phyloP scores from a whole-genome alignment of 2,888 invertebrate genomes.

The Limnephilus lunatus region DNA sequence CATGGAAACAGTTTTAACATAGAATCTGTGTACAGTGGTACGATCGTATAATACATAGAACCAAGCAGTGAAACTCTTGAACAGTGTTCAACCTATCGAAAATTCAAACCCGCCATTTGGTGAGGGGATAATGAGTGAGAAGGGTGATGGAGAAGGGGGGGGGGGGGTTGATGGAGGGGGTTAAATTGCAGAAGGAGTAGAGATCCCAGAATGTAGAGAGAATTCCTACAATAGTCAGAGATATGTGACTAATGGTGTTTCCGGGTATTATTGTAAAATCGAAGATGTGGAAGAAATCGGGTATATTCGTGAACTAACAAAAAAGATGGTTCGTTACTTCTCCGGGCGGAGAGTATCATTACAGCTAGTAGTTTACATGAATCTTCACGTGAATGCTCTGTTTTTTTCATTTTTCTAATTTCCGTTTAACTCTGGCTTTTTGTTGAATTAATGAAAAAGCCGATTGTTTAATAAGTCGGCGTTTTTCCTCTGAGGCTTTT shows the following conservation, averaged over 20 bases:
- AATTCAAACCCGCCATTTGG: not conserved
- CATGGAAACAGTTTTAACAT: not conserved
- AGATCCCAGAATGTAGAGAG: not conserved
- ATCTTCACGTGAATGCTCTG: not conserved
- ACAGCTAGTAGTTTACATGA: not conserved
- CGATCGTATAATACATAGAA: not conserved
- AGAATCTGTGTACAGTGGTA: not conserved
- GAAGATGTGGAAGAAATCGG: slow-evolving; percentile 46
- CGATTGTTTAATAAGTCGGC: not conserved
- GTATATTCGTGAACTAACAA: slow-evolving; percentile 14
- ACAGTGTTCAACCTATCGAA: not conserved
- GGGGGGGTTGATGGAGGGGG: too few species aligned
- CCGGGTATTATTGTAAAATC: slow-evolving; percentile 54
- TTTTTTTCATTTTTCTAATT: not conserved
- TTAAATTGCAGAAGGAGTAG: not conserved
- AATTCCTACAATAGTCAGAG: slow-evolving; percentile 43
- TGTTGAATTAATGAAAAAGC: not conserved
- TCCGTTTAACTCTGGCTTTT: not conserved
- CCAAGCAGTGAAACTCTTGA: not conserved
- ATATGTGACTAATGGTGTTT: slow-evolving; percentile 54
- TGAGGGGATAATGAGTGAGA: not conserved
- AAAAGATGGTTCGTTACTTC: slow-evolving; percentile 10
- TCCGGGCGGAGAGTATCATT: not conserved
- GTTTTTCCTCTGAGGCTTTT: not conserved
- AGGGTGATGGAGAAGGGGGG: not conserved